phyloP scores from a whole-genome alignment of 2,888 invertebrate species.

The Atrina japonica region DNA sequence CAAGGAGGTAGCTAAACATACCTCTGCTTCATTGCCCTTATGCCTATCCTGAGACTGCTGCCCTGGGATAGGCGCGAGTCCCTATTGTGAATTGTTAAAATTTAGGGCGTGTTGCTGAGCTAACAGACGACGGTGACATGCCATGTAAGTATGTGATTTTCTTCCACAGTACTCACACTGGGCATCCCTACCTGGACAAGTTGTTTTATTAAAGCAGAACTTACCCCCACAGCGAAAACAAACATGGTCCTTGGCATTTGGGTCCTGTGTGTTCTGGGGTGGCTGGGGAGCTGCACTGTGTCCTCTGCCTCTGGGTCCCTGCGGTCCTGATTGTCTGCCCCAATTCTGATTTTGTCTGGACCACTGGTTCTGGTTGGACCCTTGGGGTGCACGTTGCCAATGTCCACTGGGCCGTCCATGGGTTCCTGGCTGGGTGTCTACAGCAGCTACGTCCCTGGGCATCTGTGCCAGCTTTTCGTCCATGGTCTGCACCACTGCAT shows the following conservation, averaged over 20 bases:
- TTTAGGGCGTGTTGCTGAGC: not conserved
- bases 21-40: not conserved
- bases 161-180: slow-evolving; percentile 9
- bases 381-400: not conserved
- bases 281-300: not conserved
- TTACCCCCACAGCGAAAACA: slow-evolving; percentile 25
- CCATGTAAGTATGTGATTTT: slow-evolving; percentile 5
- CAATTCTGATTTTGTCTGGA: not conserved
- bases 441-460: not conserved
- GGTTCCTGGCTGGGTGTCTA: not conserved
- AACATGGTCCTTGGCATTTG: no score
- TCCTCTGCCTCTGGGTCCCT: not conserved
- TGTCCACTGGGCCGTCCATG: not conserved
- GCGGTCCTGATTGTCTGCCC: not conserved
- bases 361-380: not conserved
- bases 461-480: not conserved
- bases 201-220: slow-evolving; percentile 2
- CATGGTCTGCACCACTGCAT: slow-evolving; percentile 6
- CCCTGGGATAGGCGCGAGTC: slow-evolving; percentile 23
- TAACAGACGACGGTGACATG: not conserved
- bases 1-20: slow-evolving; percentile 13
- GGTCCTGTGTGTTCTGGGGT: no score
- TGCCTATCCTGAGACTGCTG: slow-evolving; percentile 17
- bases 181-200: slow-evolving; percentile 17
- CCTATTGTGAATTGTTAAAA: slow-evolving; percentile 10